A percentile compares a stretch with the other conserved stretches of the same genome.
Evolutionary conservation across 2,888 invertebrate species (phyloP).

Genomic region (Agrochola litura): DNA sequence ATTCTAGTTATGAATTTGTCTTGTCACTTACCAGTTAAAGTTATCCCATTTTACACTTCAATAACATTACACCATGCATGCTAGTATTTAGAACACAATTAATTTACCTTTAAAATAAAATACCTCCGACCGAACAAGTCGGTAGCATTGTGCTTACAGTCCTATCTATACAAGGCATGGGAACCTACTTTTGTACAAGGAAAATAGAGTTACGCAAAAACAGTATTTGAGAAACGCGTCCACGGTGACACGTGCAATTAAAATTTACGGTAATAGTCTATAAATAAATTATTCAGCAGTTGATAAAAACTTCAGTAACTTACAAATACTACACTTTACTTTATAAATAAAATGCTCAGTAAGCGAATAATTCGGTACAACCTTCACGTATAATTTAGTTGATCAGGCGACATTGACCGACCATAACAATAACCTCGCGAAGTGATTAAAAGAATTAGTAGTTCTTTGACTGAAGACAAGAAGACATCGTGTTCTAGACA

Average conservation of each 20-base stretch:
- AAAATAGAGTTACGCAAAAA: conserved; percentile 28
- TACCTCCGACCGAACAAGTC: neutral
- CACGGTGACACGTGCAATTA: conserved; percentile 10
- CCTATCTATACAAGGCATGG: conserved; percentile 12
- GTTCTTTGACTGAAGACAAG: conserved; percentile 24
- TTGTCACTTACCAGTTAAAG: no score
- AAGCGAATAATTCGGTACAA: conserved; percentile 34
- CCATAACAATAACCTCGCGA: conserved; percentile 44
- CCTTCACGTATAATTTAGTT: conserved; percentile 57
- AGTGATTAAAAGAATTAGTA: conserved; percentile 49
- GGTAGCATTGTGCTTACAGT: neutral
- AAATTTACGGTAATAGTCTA: neutral
- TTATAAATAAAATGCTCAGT: neutral
- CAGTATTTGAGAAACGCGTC: conserved; percentile 8
- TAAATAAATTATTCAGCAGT: neutral
- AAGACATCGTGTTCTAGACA: conserved; percentile 16
- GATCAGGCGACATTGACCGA: conserved; percentile 63
- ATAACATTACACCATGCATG: neutral
- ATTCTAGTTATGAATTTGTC: neutral
- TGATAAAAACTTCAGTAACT: neutral
- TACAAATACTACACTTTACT: no score
- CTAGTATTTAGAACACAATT: neutral
- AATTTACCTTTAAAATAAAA: neutral
- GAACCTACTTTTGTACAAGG: conserved; percentile 30
- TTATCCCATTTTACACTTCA: neutral